A percentile compares a stretch with the other conserved stretches of the same genome.
phyloP scores from a whole-genome alignment of 2,113 vertebrate genomes.

The Echinops telfairi region DNA sequence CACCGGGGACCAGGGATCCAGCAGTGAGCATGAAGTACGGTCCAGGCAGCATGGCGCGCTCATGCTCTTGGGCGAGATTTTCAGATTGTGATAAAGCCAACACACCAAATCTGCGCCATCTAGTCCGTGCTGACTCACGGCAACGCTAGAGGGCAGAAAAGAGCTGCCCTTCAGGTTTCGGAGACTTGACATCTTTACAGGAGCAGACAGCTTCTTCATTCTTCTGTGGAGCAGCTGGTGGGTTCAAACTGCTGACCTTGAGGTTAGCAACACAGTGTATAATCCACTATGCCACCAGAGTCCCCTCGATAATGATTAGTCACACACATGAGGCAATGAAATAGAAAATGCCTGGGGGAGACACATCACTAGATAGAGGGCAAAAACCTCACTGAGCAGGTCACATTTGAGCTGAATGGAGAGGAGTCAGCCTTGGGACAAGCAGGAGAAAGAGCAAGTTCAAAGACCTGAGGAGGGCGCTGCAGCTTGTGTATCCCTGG shows the following conservation, averaged over 20 bases:
- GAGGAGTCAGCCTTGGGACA: background rate
- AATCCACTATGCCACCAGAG: too few species aligned
- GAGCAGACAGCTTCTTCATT: too few species aligned
- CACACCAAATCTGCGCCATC: too few species aligned
- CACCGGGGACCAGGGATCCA: background rate
- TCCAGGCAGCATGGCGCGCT: background rate
- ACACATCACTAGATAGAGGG: background rate
- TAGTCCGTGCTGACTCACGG: too few species aligned
- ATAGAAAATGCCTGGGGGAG: background rate
- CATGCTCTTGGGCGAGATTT: background rate
- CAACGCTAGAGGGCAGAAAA: too few species aligned
- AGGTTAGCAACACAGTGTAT: too few species aligned
- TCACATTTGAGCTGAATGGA: background rate
- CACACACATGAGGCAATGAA: background rate
- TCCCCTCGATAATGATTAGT: too few species aligned
- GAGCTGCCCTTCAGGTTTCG: too few species aligned
- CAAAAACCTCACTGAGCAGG: background rate
- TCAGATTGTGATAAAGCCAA: background rate
- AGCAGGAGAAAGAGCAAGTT: constrained; percentile 9
- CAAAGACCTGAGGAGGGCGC: background rate
- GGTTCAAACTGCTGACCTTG: too few species aligned
- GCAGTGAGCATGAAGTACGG: background rate
- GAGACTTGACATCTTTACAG: too few species aligned
- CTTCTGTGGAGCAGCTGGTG: too few species aligned
- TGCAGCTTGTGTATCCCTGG: background rate